Evolutionary conservation across 2,113 vertebrate species (phyloP).

Genomic region (Polypterus senegalus): DNA sequence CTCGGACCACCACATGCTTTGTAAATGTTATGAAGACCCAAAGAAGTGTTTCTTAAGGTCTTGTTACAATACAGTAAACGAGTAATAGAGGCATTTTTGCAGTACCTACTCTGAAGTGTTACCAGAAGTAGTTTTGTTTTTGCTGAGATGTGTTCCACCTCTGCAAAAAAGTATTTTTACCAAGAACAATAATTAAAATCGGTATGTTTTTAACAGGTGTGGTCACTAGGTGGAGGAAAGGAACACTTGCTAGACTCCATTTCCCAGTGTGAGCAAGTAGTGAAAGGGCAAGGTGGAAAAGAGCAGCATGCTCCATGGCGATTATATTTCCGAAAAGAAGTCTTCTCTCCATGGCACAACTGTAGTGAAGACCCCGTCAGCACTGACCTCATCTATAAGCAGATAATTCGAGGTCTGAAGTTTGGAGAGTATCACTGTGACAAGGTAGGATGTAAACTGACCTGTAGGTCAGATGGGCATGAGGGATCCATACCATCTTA

Average conservation of each 20-base stretch:
- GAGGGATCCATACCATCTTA: too few relatives aligned
- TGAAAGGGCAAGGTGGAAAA: constrained; percentile 56
- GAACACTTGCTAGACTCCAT: constrained; percentile 87
- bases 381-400: constrained; percentile 84
- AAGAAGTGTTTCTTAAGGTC: too few relatives aligned
- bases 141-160: too few relatives aligned
- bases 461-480: too few relatives aligned
- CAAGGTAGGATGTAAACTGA: constrained; percentile 43
- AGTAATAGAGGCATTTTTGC: too few relatives aligned
- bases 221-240: constrained; percentile 72
- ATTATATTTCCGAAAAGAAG: constrained; percentile 82
- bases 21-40: too few relatives aligned
- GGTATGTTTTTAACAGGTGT: constrained; percentile 48
- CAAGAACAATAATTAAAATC: too few relatives aligned
- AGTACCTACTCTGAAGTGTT: too few relatives aligned
- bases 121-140: too few relatives aligned
- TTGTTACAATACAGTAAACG: too few relatives aligned
- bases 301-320: constrained; percentile 81
- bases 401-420: constrained; percentile 71
- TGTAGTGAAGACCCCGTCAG: constrained; percentile 62
- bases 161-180: too few relatives aligned
- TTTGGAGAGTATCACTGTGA: constrained; percentile 75
- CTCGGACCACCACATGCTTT: too few relatives aligned
- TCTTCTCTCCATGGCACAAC: constrained; percentile 90
- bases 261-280: constrained; percentile 85